A percentile compares a stretch with the other conserved stretches of the same genome.
Conservation (phyloP, 1,140 invertebrate genomes). For the Arctopsyche grandis region DNA sequence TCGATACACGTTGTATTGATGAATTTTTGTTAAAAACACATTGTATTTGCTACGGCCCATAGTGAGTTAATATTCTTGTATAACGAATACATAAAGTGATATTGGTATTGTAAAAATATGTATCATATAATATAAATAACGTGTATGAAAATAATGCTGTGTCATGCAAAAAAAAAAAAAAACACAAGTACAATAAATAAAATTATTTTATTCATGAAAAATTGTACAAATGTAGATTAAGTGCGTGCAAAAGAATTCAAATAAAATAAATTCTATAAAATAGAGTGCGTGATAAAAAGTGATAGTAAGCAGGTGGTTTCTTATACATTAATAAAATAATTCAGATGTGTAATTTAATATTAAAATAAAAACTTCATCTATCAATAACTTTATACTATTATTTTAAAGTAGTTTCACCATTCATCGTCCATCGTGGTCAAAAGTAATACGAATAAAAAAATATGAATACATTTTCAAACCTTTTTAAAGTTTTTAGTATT, state of each 20-base stretch:
- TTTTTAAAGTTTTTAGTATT: no score
- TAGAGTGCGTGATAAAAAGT: background rate
- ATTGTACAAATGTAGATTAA: constrained; percentile 11
- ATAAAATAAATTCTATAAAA: constrained; percentile 30
- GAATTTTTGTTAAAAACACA: no score
- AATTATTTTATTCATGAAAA: constrained; percentile 29
- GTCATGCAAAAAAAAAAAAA: constrained; percentile 4
- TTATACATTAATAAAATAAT: no score
- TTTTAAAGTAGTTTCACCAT: background rate
- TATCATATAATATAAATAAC: background rate
- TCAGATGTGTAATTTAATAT: no score
- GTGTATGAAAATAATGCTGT: background rate
- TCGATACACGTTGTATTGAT: no score
- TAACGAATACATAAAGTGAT: no score
- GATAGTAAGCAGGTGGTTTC: background rate
- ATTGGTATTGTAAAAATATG: background rate
- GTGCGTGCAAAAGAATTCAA: constrained; percentile 44
- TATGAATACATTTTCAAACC: no score
- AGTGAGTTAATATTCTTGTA: no score
- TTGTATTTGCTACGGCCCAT: no score
- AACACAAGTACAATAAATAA: constrained; percentile 21
- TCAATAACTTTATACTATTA: background rate
- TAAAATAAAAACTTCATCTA: no score
- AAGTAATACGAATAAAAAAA: no score
- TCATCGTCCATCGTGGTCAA: no score